Base-by-base conservation (phyloP, 2,888 invertebrate species). In the Meiosimyza decipiens region DNA sequence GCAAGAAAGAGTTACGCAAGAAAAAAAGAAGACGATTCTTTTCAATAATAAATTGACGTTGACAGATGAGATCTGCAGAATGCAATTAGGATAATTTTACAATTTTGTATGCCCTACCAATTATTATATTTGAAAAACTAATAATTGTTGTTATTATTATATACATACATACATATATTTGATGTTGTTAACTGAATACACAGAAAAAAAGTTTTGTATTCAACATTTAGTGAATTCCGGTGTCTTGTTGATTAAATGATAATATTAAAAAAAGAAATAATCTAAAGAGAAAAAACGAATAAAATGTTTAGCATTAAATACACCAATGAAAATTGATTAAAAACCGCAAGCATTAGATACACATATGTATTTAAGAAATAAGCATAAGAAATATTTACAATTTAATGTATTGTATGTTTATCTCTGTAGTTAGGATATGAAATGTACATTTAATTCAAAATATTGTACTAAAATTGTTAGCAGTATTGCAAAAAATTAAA, bases 101-200 rank as follows among this genome's bases (percentile, higher is more conserved):
- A 73, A 69, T 73, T 73, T 73, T 73, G 69, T 73, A 73, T 63
- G 64, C 50, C 64, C 64, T 65, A 28, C 65, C 40, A 60, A 60
- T 52, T 65, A 59, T 52, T 60, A 9, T 40, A 40, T 55, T 54
- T 54, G 22, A 40, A 47, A 47, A 54, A 63, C 49, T 63, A 50
- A 59, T 69, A 71, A 69, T 73, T 73, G 69, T 69, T 72, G 69
- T 73, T 69, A 51, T 69, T 69, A 64, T 50, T 50, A 57, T 28
- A 57, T 57, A 16, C 57, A n/a, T 64, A 11, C 49, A 22, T 64
- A 11, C 22, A 22, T 51, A 50, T 73, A 59, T 69, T 63, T 57
- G 65, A 63, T 64, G 65, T 73, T 73, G 63, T 69, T 72, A 57
- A 57, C 55, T 59, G 64, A 65, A 51, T 52, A 64, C 51, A 15